Conservation (phyloP, 2,888 invertebrate genomes). For the Nomada hirtipes region DNA sequence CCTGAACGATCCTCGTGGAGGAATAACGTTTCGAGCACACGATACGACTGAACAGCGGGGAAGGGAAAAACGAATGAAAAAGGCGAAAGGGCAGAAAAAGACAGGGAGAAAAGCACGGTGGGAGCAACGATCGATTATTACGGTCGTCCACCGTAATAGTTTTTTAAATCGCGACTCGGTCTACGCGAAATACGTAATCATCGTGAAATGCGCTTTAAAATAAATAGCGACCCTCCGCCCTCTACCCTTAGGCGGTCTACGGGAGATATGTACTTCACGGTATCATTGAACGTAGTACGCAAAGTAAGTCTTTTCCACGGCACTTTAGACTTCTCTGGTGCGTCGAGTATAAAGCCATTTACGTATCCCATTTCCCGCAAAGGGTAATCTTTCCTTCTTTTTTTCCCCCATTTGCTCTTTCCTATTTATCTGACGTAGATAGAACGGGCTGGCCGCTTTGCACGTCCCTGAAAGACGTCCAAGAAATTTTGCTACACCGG, state of each 20-base stretch:
- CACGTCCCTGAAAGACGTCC: conserved; percentile 36
- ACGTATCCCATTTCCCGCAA: conserved; percentile 46
- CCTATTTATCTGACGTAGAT: conserved; percentile 3
- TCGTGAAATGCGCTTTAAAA: conserved; percentile 34
- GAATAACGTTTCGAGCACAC: background rate
- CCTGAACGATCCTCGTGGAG: background rate
- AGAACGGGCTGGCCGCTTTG: conserved; percentile 28
- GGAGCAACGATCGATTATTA: conserved; percentile 25
- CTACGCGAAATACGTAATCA: conserved; percentile 35
- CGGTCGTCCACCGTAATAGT: conserved; percentile 18
- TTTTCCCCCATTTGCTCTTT: background rate
- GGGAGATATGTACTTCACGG: conserved; percentile 32
- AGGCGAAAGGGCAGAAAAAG: background rate
- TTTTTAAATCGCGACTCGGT: conserved; percentile 10
- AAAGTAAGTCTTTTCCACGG: conserved; percentile 53
- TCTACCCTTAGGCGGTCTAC: too few species aligned
- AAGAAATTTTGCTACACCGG: conserved; percentile 31
- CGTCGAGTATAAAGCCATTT: conserved; percentile 55
- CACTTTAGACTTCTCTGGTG: conserved; percentile 54
- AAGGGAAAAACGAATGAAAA: too few species aligned
- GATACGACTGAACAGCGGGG: background rate
- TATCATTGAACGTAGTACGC: conserved; percentile 42
- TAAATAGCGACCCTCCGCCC: conserved; percentile 15
- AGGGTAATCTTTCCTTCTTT: conserved; percentile 29
- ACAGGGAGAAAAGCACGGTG: background rate